A percentile compares a stretch with the other conserved stretches of the same genome.
These are phyloP conservation scores for Karalla daura DNA, from an alignment of 2,797 vertebrate genomes.

Conservation along the genomic window DNA sequence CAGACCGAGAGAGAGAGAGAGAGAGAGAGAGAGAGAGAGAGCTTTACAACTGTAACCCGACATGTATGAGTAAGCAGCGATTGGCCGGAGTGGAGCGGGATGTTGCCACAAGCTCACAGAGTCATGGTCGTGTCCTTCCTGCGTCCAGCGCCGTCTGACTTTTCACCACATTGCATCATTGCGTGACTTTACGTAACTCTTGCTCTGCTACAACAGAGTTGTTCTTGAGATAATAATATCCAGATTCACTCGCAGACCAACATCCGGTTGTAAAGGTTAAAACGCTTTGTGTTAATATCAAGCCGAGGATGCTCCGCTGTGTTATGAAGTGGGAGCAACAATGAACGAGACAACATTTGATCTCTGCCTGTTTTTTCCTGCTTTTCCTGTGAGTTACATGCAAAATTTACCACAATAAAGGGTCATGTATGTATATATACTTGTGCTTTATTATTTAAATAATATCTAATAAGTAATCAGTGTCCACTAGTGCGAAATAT, in stretches of 20 bases:
- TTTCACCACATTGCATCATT: slow-evolving; percentile 57
- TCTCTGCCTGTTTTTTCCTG: neutral
- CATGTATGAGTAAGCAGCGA: slow-evolving; percentile 63
- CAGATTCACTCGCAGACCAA: slow-evolving; percentile 27
- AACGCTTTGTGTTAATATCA: slow-evolving; percentile 12
- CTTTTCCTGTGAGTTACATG: neutral
- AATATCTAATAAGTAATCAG: too few species aligned
- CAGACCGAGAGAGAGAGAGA: slow-evolving; percentile 5
- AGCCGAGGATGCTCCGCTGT: neutral
- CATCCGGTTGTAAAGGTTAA: slow-evolving; percentile 13
- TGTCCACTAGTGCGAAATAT: too few species aligned
- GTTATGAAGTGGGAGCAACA: neutral
- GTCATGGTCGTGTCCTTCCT: slow-evolving; percentile 44
- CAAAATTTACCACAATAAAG: neutral
- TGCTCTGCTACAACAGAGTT: slow-evolving; percentile 21
- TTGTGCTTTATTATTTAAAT: neutral
- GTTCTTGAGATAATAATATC: slow-evolving; percentile 38
- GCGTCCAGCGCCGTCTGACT: slow-evolving; percentile 29
- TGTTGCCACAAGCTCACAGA: slow-evolving; percentile 38
- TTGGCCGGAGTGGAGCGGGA: slow-evolving; percentile 32
- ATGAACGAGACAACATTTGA: neutral
- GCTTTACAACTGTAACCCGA: slow-evolving; percentile 30
- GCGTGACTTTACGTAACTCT: slow-evolving; percentile 50
- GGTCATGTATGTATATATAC: neutral
- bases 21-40: slow-evolving; percentile 20